Base-by-base conservation (phyloP, 2,888 invertebrate genomes). In the Cotesia congregata region DNA sequence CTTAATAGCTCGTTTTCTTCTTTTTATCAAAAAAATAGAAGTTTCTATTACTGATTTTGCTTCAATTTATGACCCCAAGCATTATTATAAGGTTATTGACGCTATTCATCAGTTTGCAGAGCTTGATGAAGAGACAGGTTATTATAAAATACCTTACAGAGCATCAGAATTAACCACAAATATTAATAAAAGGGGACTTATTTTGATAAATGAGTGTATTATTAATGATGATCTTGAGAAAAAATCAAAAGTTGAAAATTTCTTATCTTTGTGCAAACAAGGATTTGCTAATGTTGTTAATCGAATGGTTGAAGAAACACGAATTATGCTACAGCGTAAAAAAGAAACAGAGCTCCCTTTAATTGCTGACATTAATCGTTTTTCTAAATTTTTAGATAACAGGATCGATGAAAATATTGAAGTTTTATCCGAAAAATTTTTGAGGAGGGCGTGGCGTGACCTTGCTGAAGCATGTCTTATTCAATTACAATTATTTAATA, bases 401-500 rank as follows among this genome's bases (percentile, higher is more conserved):
- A 1, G 62, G 41, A 38, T 78, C 5, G 64, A 65, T 30, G 61
- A 17, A 40, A 59, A 77, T 71, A 75, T 71, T 62, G 12, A 41
- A 0, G 1, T 17, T 0, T 68, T 80, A 20, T n/a, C 78, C 39
- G 5, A 67, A 7, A 6, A 77, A 60, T 78, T 78, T 69, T 72
- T 71, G 0, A 15, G 3, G 7, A 6, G 38, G 3, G 20, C 65
- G 20, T 82, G 81, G 77, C 0, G n/a, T 1, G 20, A 67, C 5
- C 61, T 82, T 41, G 75, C 76, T 6, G 69, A 71, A 72, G 40
- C 60, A 0, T 38, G 50, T 6, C 68, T 82, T 12, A 59, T 65
- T 3, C 74, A 74, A 1, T 39, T 81, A 2, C 79, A 80, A 41
- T 65, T 80, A 9, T 83, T 82, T 65, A 83, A 83, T 69, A 74